A percentile compares a stretch with the other conserved stretches of the same genome.
Evolutionary conservation across 1,140 invertebrate species (phyloP).

Genomic region (Plodia interpunctella): DNA sequence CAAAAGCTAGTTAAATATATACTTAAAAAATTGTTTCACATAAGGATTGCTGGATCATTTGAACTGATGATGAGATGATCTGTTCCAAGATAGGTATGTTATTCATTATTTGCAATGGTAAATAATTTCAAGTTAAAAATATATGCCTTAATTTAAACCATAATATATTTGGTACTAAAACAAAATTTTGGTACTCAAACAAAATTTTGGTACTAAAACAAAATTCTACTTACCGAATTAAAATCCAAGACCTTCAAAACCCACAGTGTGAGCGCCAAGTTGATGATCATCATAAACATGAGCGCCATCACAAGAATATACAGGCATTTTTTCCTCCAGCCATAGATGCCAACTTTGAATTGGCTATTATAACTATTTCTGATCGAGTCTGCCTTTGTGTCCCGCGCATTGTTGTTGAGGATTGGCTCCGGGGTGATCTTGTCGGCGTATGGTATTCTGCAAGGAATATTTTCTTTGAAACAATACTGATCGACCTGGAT

Average conservation of each 20-base stretch:
- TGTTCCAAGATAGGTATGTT: too few species aligned
- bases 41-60: too few species aligned
- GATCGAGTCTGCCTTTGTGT: constrained; percentile 72
- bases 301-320: constrained; percentile 90
- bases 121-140: too few species aligned
- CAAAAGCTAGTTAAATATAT: too few species aligned
- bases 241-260: constrained; percentile 97
- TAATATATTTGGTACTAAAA: too few species aligned
- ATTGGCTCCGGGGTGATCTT: constrained; percentile 72
- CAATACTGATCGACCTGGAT: constrained; percentile 18
- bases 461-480: constrained; percentile 44
- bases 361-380: constrained; percentile 78
- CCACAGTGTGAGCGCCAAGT: constrained; percentile 96
- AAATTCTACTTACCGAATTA: constrained; percentile 86
- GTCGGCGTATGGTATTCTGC: constrained; percentile 74
- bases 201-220: too few species aligned
- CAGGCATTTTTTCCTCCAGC: constrained; percentile 96
- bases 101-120: too few species aligned
- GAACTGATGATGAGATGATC: too few species aligned
- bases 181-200: too few species aligned
- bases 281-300: constrained; percentile 93
- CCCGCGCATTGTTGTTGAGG: constrained; percentile 67
- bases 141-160: too few species aligned
- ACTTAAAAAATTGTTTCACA: too few species aligned
- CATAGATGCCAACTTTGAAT: constrained; percentile 93